These are phyloP conservation scores for Tiliacea citrago DNA, from an alignment of 2,888 invertebrate species.

Conservation along the genomic window DNA sequence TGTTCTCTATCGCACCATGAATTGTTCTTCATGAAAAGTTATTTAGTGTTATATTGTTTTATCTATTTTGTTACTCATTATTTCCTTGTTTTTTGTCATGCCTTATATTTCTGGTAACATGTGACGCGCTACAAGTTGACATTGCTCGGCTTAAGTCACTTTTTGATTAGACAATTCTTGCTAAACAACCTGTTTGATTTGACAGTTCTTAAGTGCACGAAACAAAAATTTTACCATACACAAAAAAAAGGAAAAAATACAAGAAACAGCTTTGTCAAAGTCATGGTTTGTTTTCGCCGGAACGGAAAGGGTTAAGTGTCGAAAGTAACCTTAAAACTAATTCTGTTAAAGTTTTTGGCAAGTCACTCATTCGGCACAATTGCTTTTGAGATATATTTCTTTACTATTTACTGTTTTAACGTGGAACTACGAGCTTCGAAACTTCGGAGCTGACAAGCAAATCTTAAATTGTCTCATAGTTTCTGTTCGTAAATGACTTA, in stretches of 20 bases:
- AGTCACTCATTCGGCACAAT: constrained; percentile 73
- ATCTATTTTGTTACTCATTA: constrained; percentile 31
- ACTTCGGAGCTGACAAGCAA: constrained; percentile 17
- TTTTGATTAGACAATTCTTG: constrained; percentile 34
- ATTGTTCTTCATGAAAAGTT: constrained; percentile 45
- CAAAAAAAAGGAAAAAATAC: background rate
- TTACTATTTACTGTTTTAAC: constrained; percentile 60
- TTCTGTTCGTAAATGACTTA: background rate
- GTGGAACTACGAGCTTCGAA: constrained; percentile 18
- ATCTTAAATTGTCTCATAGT: background rate
- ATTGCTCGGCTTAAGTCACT: constrained; percentile 2
- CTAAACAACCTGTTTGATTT: background rate
- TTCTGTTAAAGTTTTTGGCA: constrained; percentile 66
- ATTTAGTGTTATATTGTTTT: too few species aligned
- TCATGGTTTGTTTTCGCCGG: constrained; percentile 51
- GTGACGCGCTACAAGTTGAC: constrained; percentile 4
- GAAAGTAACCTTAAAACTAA: constrained; percentile 68
- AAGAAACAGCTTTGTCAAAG: constrained; percentile 60
- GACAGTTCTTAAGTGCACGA: constrained; percentile 14
- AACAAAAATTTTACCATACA: background rate
- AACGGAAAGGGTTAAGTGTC: constrained; percentile 68
- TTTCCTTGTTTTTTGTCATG: constrained; percentile 16
- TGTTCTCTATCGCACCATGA: constrained; percentile 14
- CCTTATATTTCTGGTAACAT: constrained; percentile 5
- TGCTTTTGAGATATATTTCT: constrained; percentile 64